Evolutionary conservation across 2,888 invertebrate genomes (phyloP), one percentile per base, ranked within the genome.

Genomic region (Patella pellucida): DNA sequence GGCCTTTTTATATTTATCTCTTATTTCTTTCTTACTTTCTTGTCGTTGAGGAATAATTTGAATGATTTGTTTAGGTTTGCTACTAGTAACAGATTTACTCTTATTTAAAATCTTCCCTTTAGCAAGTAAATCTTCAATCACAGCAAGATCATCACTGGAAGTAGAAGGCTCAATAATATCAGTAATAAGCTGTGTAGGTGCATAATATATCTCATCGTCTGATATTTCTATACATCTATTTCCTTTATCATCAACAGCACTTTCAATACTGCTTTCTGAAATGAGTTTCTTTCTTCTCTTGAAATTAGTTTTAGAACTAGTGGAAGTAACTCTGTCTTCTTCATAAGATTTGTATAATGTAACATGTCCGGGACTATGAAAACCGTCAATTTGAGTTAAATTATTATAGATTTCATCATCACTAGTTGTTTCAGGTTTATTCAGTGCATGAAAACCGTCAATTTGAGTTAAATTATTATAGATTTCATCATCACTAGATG

Each of bases 1-100:
- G 41, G 41, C 9, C 5, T 9, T 41, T 23, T 62, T 62, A 62
- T 12, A 23, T 15, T 62, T 62, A 62, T 62, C 62, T 62, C 62
- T 62, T 12, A 62, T 62, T 62, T 62, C 62, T 14, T 62, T 62
- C 62, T 23, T 19, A 19, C 62, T 62, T 62, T 62, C 62, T 62
- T 62, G 62, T 62, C 62, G 19, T 62, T 12, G 19, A 11, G 62
- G 62, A 11, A 23, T 16, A 23, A 62, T 23, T 23, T 62, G 14
- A 4, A 62, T 23, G 19, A 62, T 23, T 23, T 62, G 19, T 14
- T 62, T 62, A 14, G 62, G 62, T 41, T 41, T 41, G 41, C 9
- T 41, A 41, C 9, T 41, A 41, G 41, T 41, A 41, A 41, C 41
- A 9, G 41, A 41, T 41, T 41, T 41, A 41, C 9, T 41, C 41